Percentiles rank a stretch among this genome's conserved stretches.
phyloP scores from a whole-genome alignment of 2,113 vertebrate genomes.

The Cololabis saira region DNA sequence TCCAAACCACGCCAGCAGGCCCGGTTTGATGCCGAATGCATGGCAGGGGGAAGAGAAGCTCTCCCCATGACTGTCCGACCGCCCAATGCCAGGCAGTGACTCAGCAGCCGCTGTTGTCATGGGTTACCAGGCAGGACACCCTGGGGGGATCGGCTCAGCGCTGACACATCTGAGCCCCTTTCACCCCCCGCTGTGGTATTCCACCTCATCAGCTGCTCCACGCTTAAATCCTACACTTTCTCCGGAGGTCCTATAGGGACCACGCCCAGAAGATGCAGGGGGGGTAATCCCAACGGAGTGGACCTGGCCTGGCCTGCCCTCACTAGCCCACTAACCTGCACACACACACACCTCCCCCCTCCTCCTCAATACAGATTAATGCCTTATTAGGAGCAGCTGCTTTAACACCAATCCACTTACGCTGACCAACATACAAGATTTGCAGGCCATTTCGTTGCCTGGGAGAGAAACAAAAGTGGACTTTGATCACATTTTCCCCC shows the following conservation, averaged over 20 bases:
- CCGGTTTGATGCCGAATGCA: slow-evolving; percentile 11
- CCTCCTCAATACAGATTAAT: slow-evolving; percentile 69
- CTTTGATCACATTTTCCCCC: too few species aligned
- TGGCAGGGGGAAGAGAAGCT: slow-evolving; percentile 22
- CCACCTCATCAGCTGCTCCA: slow-evolving; percentile 44
- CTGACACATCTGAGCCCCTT: slow-evolving; percentile 43
- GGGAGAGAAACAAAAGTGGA: background rate
- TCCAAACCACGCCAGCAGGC: slow-evolving; percentile 21
- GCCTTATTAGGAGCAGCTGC: slow-evolving; percentile 77
- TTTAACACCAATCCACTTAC: slow-evolving; percentile 81
- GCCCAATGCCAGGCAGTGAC: slow-evolving; percentile 55
- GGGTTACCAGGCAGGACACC: slow-evolving; percentile 63
- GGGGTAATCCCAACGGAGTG: slow-evolving; percentile 50
- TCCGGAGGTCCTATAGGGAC: slow-evolving; percentile 7
- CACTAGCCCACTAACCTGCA: slow-evolving; percentile 36
- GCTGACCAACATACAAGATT: slow-evolving; percentile 30
- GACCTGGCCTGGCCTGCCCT: background rate
- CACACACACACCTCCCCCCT: background rate
- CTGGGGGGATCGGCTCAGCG: slow-evolving; percentile 15
- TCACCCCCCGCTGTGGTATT: slow-evolving; percentile 3
- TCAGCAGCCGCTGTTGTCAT: slow-evolving; percentile 76
- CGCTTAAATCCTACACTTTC: slow-evolving; percentile 44
- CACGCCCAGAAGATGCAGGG: background rate
- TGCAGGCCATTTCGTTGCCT: background rate
- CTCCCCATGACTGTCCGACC: slow-evolving; percentile 11